Evolutionary conservation across 2,113 vertebrate species (phyloP).

Genomic region (Chaetorhynchus papuensis): DNA sequence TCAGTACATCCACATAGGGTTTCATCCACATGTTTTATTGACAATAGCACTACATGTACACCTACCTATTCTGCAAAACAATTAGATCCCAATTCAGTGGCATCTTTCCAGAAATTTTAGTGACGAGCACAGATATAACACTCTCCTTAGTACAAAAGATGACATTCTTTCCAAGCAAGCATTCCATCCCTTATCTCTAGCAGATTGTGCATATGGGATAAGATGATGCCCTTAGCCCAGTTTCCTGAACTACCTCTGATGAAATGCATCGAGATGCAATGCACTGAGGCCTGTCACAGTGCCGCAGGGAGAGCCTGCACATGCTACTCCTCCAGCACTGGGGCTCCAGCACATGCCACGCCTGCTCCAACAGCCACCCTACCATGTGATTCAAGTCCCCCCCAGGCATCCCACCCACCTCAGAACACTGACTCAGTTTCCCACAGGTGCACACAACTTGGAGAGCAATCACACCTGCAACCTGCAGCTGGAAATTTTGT

Average conservation of each 20-base stretch:
- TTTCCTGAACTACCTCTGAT: background rate
- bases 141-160: background rate
- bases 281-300: background rate
- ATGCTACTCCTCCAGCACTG: too few relatives aligned
- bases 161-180: background rate
- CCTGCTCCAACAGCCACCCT: too few relatives aligned
- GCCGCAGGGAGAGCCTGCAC: fast-evolving
- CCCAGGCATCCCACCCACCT: background rate
- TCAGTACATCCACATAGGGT: background rate
- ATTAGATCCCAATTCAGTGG: background rate
- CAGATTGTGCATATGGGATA: background rate
- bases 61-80: background rate
- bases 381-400: fast-evolving
- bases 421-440: background rate
- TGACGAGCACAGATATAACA: background rate
- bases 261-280: fast-evolving
- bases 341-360: fast-evolving
- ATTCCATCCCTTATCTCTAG: background rate
- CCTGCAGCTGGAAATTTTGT: background rate
- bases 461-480: background rate
- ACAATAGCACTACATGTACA: background rate
- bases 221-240: fast-evolving
- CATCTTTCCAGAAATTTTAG: background rate
- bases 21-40: background rate
- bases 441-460: fast-evolving